Evolutionary conservation across 2,888 invertebrate genomes (phyloP), one percentile per base, ranked within the genome.

Genomic region (Poecilus cupreus): DNA sequence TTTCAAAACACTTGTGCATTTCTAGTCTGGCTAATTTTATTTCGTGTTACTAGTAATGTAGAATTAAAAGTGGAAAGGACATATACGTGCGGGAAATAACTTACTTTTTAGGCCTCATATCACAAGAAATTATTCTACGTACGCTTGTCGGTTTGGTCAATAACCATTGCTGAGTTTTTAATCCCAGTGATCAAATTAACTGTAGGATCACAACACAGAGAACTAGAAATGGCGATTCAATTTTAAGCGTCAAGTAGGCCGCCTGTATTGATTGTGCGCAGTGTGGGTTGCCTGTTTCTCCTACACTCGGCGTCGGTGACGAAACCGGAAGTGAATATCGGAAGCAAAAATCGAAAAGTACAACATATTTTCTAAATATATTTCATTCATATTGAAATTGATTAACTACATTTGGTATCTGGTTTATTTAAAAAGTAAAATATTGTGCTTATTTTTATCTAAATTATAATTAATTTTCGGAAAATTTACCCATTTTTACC

Each of bases 241-340:
- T 82, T 68, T 70, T 32, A 68, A 54, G 74, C 82, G 79, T 82
- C 83, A 83, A 84, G 83, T 84, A 85, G 85, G 85, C 84, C 85
- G 85, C 84, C 84, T 83, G 85, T 87, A 88, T 88, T 86, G 88
- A 88, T 88, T 87, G 83, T 87, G 87, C 87, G 87, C 87, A 85
- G 84, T 83, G 82, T 84, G 82, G 83, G 83, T 84, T 84, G 76
- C 83, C 46, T 75, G 37, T 54, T 75, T 49, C 54, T 22, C 2
- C 24, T 39, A 51, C 32, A 49, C 68, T 68, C 16, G 8, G 72
- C 13, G 72, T 49, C 11, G 24, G 51, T 54, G 75, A 54, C 75
- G 75, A 49, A 51, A 54, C 75, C 51, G 75, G 54, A 75, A 49
- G 11, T 68, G 37, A 68, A 24, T 60, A 4, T 60, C 60, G 24